Base-by-base conservation (phyloP, 64 coral and sea anemone genomes). In the Orbicella faveolata region DNA sequence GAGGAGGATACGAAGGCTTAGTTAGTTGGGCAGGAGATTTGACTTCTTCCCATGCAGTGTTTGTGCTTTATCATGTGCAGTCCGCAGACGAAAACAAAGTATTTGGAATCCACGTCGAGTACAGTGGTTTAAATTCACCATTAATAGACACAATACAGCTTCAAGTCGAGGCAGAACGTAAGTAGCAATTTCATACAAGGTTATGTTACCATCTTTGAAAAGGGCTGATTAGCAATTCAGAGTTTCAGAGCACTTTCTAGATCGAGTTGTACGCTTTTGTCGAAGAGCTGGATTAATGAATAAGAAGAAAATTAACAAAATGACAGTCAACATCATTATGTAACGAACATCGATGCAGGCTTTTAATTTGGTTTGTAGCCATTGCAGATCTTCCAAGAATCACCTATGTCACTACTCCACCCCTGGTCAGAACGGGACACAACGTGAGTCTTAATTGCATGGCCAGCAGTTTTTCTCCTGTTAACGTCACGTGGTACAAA, bases 401-500 rank as follows among this genome's bases (percentile, higher is more conserved):
- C 61, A 83, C 35, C n/a, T 13, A 25, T 12, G 20, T 83, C 20
- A 83, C 61, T 3, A 67, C 18, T 37, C 61, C 80, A 41, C 80
- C 62, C 17, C 34, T 67, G 34, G 7, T 83, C 19, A 83, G 36
- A 19, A 65, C 44, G 41, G 80, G 80, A 83, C 61, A 65, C 48
- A 41, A 65, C 4, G 61, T 68, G 34, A 83, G 34, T 19, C 80
- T 83, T 36, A 41, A 19, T 39, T 83, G 80, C 11, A 41, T 3
- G 17, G 80, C 80, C 61, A 83, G 20, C 20, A 36, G 80, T 39
- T 6, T 83, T 7, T 21, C 80, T 67, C 18, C 21, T 83, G 61
- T 83, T 21, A 83, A 83, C 2, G 80, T 83, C 80, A 66, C 80
- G 62, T 83, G 80, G 80, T 67, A 83, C 61, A 83, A 44, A 34